Evolutionary conservation across 2,888 invertebrate species (phyloP).

Genomic region (Lasioglossum pauxillum): DNA sequence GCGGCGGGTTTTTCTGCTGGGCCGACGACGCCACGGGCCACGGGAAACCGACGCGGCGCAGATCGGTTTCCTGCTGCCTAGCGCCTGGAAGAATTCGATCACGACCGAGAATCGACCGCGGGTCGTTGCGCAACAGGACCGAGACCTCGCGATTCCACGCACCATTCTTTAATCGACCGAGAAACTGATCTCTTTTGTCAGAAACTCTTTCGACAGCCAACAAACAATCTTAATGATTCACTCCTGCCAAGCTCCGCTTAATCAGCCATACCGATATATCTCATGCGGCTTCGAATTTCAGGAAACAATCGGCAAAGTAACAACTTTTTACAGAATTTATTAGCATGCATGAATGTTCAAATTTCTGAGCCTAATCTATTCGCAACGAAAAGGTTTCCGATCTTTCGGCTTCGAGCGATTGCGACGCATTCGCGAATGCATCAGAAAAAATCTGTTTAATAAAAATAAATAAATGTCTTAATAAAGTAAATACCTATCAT

Average conservation of each 20-base stretch:
- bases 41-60: not conserved
- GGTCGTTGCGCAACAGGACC: not conserved
- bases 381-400: too few relatives aligned
- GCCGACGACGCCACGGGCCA: not conserved
- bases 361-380: too few relatives aligned
- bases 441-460: too few relatives aligned
- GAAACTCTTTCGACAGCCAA: not conserved
- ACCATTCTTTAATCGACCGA: not conserved
- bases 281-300: not conserved
- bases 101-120: not conserved
- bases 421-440: too few relatives aligned
- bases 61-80: constrained; percentile 15
- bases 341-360: too few relatives aligned
- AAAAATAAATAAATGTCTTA: too few relatives aligned
- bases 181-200: not conserved
- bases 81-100: constrained; percentile 8
- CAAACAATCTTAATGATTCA: not conserved
- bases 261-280: not conserved
- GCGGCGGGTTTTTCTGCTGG: constrained; percentile 3
- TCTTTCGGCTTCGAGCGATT: too few relatives aligned
- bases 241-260: not conserved
- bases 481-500: too few relatives aligned
- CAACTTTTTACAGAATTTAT: too few relatives aligned
- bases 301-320: not conserved
- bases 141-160: not conserved